Evolutionary conservation across 92 coral and sea anemone genomes (phyloP).

Genomic region (Epizoanthus stellaris): DNA sequence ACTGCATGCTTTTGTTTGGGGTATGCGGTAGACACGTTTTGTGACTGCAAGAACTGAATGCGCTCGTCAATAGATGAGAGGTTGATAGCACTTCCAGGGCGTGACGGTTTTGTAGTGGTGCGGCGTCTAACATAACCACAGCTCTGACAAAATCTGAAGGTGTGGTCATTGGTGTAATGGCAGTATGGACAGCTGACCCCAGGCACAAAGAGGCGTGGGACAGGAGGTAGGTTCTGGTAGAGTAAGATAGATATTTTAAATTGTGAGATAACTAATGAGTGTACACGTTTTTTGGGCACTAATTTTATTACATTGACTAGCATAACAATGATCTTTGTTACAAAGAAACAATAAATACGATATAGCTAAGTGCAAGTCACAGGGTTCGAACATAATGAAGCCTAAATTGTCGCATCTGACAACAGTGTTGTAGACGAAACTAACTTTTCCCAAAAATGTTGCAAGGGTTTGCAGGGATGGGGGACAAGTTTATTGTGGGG

Average conservation of each 20-base stretch:
- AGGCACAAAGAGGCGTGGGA: constrained; percentile 50
- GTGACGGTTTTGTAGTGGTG: not conserved
- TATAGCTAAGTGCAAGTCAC: not conserved
- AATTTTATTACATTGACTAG: too few relatives aligned
- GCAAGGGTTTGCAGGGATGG: too few relatives aligned
- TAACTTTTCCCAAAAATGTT: too few relatives aligned
- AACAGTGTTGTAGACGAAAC: too few relatives aligned
- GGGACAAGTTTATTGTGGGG: not conserved
- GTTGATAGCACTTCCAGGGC: not conserved
- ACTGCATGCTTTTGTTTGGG: constrained; percentile 56
- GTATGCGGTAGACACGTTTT: constrained; percentile 36
- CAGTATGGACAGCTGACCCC: constrained; percentile 50
- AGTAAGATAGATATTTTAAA: not conserved
- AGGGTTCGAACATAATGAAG: not conserved
- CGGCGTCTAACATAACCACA: constrained; percentile 44
- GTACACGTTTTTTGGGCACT: too few relatives aligned
- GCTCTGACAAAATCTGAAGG: constrained; percentile 38
- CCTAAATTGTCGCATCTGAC: not conserved
- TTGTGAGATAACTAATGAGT: too few relatives aligned
- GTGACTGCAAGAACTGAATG: not conserved
- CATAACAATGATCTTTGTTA: too few relatives aligned
- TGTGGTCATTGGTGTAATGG: constrained; percentile 46
- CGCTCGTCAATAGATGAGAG: constrained; percentile 41
- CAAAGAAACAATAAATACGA: not conserved
- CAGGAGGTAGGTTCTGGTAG: constrained; percentile 36